These are phyloP conservation scores for Amiota mariae DNA, from an alignment of 2,888 invertebrate genomes.

Conservation along the genomic window DNA sequence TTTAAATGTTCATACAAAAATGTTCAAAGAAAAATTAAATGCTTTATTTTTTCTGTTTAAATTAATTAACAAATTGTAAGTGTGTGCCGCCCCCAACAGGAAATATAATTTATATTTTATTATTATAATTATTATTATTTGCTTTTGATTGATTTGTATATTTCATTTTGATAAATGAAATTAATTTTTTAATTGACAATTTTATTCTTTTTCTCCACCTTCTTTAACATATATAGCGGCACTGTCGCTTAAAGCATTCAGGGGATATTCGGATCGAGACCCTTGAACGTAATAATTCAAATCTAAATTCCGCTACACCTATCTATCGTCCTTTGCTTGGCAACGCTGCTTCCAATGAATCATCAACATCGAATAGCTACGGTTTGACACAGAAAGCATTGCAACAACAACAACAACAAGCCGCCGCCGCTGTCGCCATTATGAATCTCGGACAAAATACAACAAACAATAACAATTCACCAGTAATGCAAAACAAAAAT, in stretches of 20 bases:
- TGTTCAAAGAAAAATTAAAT: too few relatives aligned
- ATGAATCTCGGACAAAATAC: constrained; percentile 15
- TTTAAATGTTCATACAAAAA: too few relatives aligned
- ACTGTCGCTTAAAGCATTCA: constrained; percentile 85
- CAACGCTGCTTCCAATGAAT: constrained; percentile 56
- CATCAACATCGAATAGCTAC: constrained; percentile 42
- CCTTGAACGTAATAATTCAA: constrained; percentile 67
- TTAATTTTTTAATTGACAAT: background rate
- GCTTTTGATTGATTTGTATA: too few relatives aligned
- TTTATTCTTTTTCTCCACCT: constrained; percentile 27
- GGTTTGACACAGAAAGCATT: constrained; percentile 49
- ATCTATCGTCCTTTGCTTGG: constrained; percentile 69
- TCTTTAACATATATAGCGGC: constrained; percentile 76
- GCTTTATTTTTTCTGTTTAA: too few relatives aligned
- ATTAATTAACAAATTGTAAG: too few relatives aligned
- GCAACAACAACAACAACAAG: constrained; percentile 48
- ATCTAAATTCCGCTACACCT: constrained; percentile 48
- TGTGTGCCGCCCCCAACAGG: too few relatives aligned
- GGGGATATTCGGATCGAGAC: constrained; percentile 82
- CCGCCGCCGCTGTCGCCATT: constrained; percentile 19
- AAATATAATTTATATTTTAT: too few relatives aligned
- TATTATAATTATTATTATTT: too few relatives aligned
- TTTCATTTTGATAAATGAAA: background rate
- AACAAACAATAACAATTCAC: constrained; percentile 45
- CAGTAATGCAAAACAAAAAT: constrained; percentile 57